phyloP scores from a whole-genome alignment of 1,140 invertebrate species.

The Akabosia matsudoensis region DNA sequence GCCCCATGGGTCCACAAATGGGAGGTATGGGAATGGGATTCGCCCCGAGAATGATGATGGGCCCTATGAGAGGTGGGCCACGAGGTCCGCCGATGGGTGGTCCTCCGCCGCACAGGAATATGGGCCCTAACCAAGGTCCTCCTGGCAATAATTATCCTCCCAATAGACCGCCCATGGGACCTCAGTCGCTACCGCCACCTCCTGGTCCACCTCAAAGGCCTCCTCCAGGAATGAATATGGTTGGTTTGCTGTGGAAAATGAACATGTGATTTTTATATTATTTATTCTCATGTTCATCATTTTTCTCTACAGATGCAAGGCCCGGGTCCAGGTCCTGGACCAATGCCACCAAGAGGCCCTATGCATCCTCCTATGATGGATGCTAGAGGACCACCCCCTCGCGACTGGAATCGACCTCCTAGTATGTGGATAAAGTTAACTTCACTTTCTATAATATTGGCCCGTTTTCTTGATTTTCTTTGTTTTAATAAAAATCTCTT shows the following conservation, averaged over 20 bases:
- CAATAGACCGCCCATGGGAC: conserved; percentile 39
- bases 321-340: conserved; percentile 30
- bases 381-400: conserved; percentile 60
- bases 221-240: conserved; percentile 58
- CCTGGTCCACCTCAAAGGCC: conserved; percentile 62
- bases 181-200: conserved; percentile 53
- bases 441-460: background rate
- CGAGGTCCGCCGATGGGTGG: conserved; percentile 65
- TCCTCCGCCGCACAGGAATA: conserved; percentile 57
- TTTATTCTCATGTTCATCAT: background rate
- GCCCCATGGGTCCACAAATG: conserved; percentile 41
- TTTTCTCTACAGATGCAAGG: conserved; percentile 53
- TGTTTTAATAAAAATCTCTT: background rate
- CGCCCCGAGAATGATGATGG: conserved; percentile 30
- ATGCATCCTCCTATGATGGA: conserved; percentile 51
- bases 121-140: conserved; percentile 53
- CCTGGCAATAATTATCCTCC: conserved; percentile 35
- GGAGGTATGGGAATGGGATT: conserved; percentile 34
- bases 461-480: too few relatives aligned
- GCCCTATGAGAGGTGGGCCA: conserved; percentile 48
- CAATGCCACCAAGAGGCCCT: conserved; percentile 22
- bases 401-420: conserved; percentile 75
- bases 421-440: conserved; percentile 41
- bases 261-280: too few relatives aligned
- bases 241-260: background rate